A percentile compares a stretch with the other conserved stretches of the same genome.
Conservation (phyloP, 2,113 vertebrate genomes). For the Dipodomys spectabilis region DNA sequence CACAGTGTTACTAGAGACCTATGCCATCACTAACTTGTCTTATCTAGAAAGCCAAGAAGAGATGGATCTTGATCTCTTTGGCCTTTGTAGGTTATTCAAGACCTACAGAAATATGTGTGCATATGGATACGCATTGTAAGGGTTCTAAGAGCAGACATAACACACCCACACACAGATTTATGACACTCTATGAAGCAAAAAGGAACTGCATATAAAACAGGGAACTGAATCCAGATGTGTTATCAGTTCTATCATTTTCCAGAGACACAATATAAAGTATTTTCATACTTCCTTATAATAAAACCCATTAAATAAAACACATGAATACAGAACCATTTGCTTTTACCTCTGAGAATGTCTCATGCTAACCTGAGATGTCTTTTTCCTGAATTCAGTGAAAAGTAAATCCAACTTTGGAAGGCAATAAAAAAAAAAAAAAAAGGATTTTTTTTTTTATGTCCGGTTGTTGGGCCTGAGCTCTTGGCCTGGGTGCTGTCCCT, state of each 20-base stretch:
- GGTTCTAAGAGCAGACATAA: too few species aligned
- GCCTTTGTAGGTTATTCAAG: slow-evolving; percentile 30
- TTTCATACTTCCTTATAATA: not conserved
- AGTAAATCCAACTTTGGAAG: not conserved
- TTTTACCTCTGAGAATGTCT: not conserved
- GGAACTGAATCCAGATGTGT: not conserved
- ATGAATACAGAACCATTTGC: not conserved
- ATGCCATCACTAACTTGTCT: not conserved
- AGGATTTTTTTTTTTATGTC: too few species aligned
- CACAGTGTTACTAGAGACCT: slow-evolving; percentile 1
- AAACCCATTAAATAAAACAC: too few species aligned
- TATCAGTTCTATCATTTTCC: not conserved
- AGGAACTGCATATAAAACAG: not conserved
- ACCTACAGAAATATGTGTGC: not conserved
- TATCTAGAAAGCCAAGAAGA: slow-evolving; percentile 44
- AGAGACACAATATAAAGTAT: not conserved
- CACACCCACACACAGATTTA: too few species aligned
- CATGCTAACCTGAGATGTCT: not conserved
- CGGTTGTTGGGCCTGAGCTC: too few species aligned
- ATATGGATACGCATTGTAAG: too few species aligned
- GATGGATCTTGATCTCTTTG: slow-evolving; percentile 37
- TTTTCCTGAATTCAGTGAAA: not conserved
- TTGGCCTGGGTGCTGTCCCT: too few species aligned
- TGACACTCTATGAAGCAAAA: not conserved
- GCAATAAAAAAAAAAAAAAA: too few species aligned